Evolutionary conservation across 2,888 invertebrate genomes (phyloP), one percentile per base, ranked within the genome.

Genomic region (Aleiodes alternator): DNA sequence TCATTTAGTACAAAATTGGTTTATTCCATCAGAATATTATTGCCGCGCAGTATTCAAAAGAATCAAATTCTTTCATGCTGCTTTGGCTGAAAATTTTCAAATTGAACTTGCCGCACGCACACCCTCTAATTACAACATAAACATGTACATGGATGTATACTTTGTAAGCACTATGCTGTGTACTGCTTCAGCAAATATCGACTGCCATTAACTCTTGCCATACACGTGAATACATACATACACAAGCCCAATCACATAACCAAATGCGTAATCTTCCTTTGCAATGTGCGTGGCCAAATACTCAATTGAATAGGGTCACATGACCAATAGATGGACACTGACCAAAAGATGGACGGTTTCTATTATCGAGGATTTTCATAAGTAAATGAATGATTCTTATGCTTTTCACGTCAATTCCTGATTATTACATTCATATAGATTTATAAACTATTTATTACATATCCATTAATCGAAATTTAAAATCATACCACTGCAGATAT

Each of bases 181-280:
- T 48, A 64, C 82, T 83, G 79, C 83, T 84, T 77, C 68, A 76
- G 84, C 84, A 87, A 87, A 87, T 86, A 86, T 86, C 84, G 85
- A 82, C 87, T 84, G 83, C 83, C 84, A 86, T 87, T 87, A 86
- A 84, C 84, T 84, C 80, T 80, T 69, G 68, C 69, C 11, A 68
- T 75, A 76, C 73, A 64, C 72, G 64, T 71, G 73, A 66, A 68
- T 71, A 43, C 69, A 73, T 71, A 57, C 50, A 72, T 57, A 69
- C 38, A 69, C n/a, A 68, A 51, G 29, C 50, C 12, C 68, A 29
- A 8, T 43, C 50, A 69, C n/a, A 68, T 51, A 51, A 50, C 50
- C 12, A 50, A 29, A 8, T 12, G 31, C 31, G 23, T 68, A 68
- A 68, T 68, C 53, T 29, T n/a, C 50, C 51, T 14, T 14, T 53